Base-by-base conservation (phyloP, 2,888 invertebrate species). In the Orthonychiurus folsomi region DNA sequence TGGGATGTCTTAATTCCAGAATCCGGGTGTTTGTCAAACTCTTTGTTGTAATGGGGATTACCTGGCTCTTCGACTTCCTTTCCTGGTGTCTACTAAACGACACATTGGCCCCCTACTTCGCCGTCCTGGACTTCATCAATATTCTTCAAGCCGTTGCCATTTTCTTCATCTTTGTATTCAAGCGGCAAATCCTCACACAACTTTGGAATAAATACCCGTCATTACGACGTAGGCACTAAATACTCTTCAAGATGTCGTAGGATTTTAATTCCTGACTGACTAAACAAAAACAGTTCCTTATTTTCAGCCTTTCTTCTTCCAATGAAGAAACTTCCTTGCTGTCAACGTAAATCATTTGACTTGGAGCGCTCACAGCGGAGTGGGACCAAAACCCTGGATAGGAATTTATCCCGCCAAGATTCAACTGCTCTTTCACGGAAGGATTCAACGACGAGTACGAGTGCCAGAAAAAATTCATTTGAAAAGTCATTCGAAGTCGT, bases 31-130 rank as follows among this genome's bases (percentile, higher is more conserved):
- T 56, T 28, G 37, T 27, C 3, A 56, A 56, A 28, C 56, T 56
- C n/a, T 56, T 27, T 37, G 26, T 56, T 18, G 56, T 56, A 18
- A 56, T 56, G 56, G 55, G 55, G 12, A 28, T 56, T 20, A 56
- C 56, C n/a, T 56, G 56, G 56, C 9, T 56, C 2, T 56, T 56
- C 20, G 56, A 56, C 5, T 56, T 9, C 27, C 20, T 18, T 26
- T 25, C 37, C 37, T 28, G 15, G n/a, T 27, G 9, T 56, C 20
- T 26, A n/a, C 23, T 3, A 27, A 26, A 27, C 20, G 9, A 18
- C 20, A 20, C 20, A n/a, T 3, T 20, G 15, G 37, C n/a, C 2
- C 26, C 20, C 9, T 9, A 27, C 28, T 56, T 25, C 20, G 56
- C 27, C 37, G n/a, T 28, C n/a, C 20, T 26, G 2, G 56, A 56